Evolutionary conservation across 2,797 vertebrate genomes (phyloP).

Genomic region (Morus bassanus): DNA sequence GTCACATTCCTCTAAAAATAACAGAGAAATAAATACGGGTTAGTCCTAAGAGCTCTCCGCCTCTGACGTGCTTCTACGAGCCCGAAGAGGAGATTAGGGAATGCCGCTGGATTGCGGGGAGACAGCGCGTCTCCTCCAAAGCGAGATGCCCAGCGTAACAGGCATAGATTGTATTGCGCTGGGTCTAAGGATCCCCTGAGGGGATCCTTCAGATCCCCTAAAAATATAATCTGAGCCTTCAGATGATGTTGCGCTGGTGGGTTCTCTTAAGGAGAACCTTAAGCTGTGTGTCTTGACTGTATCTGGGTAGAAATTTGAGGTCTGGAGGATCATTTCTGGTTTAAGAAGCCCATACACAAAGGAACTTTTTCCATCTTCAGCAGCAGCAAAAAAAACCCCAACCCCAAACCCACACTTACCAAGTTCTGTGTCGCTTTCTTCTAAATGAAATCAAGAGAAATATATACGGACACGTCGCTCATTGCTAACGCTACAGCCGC

Average conservation of each 20-base stretch:
- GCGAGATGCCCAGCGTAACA: not conserved
- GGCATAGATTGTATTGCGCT: not conserved
- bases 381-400: not conserved
- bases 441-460: not conserved
- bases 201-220: too few species aligned
- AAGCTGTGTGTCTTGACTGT: not conserved
- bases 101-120: not conserved
- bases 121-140: not conserved
- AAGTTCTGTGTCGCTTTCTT: not conserved
- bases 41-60: too few species aligned
- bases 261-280: not conserved
- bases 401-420: not conserved
- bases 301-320: not conserved
- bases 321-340: too few species aligned
- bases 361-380: too few species aligned
- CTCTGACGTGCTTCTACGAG: not conserved
- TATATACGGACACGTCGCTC: rapidly evolving
- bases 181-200: too few species aligned
- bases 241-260: not conserved
- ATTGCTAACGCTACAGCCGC: rapidly evolving
- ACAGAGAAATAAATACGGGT: not conserved
- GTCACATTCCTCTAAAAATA: not conserved
- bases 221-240: too few species aligned
- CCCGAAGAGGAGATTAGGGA: not conserved
- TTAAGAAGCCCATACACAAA: not conserved